Evolutionary conservation across 2,888 invertebrate genomes (phyloP).

Genomic region (Drosophila incognita): DNA sequence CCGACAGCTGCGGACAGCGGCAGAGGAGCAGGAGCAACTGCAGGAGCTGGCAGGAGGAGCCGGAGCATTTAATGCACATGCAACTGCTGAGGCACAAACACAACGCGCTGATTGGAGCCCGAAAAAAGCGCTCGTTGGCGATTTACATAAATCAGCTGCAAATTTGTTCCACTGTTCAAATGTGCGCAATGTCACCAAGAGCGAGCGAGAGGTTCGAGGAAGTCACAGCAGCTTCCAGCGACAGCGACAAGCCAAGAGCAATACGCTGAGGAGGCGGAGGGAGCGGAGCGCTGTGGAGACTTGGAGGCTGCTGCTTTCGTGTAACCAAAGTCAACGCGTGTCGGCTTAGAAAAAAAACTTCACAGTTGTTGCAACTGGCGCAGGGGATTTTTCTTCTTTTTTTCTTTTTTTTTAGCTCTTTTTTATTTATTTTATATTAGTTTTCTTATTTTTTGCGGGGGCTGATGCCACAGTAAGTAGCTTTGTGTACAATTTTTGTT

Average conservation of each 20-base stretch:
- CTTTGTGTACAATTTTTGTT: slow-evolving; percentile 64
- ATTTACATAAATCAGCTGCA: slow-evolving; percentile 80
- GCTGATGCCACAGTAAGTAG: slow-evolving; percentile 72
- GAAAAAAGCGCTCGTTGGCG: slow-evolving; percentile 44
- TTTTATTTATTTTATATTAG: slow-evolving; percentile 63
- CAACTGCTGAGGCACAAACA: slow-evolving; percentile 29
- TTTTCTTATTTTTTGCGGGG: slow-evolving; percentile 65
- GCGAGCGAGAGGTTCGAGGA: slow-evolving; percentile 77
- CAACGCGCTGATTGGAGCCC: slow-evolving; percentile 57
- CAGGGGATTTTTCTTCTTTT: slow-evolving; percentile 26
- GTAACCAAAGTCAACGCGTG: slow-evolving; percentile 77
- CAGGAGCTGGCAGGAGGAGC: slow-evolving; percentile 44
- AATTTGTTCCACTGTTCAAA: slow-evolving; percentile 80
- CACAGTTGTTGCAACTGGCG: slow-evolving; percentile 55
- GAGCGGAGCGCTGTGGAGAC: slow-evolving; percentile 2
- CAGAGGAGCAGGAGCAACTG: slow-evolving; percentile 21
- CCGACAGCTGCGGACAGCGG: slow-evolving; percentile 9
- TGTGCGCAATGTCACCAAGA: slow-evolving; percentile 67
- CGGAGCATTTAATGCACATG: slow-evolving; percentile 34
- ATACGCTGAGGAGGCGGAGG: background rate
- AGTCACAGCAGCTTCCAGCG: slow-evolving; percentile 73
- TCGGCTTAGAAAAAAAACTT: slow-evolving; percentile 70
- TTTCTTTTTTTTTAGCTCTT: slow-evolving; percentile 30
- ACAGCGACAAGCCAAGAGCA: slow-evolving; percentile 44
- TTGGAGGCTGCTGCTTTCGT: slow-evolving; percentile 19